Evolutionary conservation across 2,888 invertebrate species (phyloP).

Genomic region (Cylloceria caligata): DNA sequence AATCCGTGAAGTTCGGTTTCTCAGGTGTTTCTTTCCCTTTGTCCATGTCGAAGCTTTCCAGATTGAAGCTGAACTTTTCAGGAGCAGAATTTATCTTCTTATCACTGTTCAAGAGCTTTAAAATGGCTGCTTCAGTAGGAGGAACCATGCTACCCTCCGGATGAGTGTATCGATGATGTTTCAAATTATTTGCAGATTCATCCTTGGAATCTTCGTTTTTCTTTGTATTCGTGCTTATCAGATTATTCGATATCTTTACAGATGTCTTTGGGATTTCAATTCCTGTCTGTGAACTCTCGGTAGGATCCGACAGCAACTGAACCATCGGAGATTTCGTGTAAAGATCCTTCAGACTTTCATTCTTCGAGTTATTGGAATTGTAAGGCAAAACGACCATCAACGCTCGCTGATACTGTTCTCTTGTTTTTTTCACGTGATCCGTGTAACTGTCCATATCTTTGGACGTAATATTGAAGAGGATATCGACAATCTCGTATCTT

Average conservation of each 20-base stretch:
- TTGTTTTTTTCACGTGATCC: slow-evolving; percentile 77
- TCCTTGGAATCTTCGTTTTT: slow-evolving; percentile 9
- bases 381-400: slow-evolving; percentile 90
- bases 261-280: slow-evolving; percentile 24
- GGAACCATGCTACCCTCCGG: slow-evolving; percentile 69
- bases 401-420: slow-evolving; percentile 85
- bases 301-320: slow-evolving; percentile 85
- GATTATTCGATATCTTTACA: slow-evolving; percentile 10
- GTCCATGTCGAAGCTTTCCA: slow-evolving; percentile 71
- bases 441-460: slow-evolving; percentile 77
- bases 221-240: slow-evolving; percentile 38
- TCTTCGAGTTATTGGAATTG: slow-evolving; percentile 86
- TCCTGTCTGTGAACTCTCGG: slow-evolving; percentile 67
- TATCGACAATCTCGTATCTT: slow-evolving; percentile 88
- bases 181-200: slow-evolving; percentile 59
- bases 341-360: slow-evolving; percentile 87
- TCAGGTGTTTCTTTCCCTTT: neutral
- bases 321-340: slow-evolving; percentile 89
- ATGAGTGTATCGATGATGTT: slow-evolving; percentile 76
- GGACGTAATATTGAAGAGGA: slow-evolving; percentile 87
- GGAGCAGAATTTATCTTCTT: slow-evolving; percentile 71
- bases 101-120: slow-evolving; percentile 28
- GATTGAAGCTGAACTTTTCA: slow-evolving; percentile 78
- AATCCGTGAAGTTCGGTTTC: neutral
- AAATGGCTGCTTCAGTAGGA: slow-evolving; percentile 63